A percentile compares a stretch with the other conserved stretches of the same genome.
Conservation (phyloP, 2,888 invertebrate genomes). For the Ochropleura leucogaster region DNA sequence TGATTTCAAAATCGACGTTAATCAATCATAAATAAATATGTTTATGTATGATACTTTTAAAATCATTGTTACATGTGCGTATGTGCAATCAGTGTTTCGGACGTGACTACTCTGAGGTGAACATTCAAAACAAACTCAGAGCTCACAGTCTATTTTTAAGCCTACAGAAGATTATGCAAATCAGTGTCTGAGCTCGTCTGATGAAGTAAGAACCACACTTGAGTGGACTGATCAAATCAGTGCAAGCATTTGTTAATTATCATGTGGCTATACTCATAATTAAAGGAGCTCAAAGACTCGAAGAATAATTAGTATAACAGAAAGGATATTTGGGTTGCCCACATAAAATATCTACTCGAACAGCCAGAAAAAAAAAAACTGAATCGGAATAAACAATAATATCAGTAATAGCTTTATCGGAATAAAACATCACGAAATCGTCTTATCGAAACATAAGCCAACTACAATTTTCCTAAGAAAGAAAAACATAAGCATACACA, state of each 20-base stretch:
- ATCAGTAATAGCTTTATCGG: not conserved
- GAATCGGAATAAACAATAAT: not conserved
- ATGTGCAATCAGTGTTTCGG: not conserved
- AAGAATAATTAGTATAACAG: not conserved
- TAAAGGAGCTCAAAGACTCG: not conserved
- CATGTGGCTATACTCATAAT: not conserved
- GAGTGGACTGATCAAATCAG: not conserved
- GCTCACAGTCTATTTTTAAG: not conserved
- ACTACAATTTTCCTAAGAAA: not conserved
- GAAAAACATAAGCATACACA: constrained; percentile 6
- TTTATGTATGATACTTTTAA: not conserved
- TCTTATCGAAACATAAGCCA: not conserved
- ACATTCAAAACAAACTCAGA: not conserved
- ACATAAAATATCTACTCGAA: not conserved
- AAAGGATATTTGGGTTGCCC: not conserved
- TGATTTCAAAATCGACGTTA: not conserved
- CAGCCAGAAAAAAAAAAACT: not conserved
- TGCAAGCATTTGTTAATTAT: not conserved
- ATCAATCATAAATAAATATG: not conserved
- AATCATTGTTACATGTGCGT: not conserved
- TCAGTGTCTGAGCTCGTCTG: too few relatives aligned
- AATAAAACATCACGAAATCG: not conserved
- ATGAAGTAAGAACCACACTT: not conserved
- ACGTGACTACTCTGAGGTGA: not conserved
- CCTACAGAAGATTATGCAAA: too few relatives aligned